Percentiles rank a stretch among this genome's conserved stretches.
Conservation (phyloP, 1,140 invertebrate genomes). For the Antheraea mylitta region DNA sequence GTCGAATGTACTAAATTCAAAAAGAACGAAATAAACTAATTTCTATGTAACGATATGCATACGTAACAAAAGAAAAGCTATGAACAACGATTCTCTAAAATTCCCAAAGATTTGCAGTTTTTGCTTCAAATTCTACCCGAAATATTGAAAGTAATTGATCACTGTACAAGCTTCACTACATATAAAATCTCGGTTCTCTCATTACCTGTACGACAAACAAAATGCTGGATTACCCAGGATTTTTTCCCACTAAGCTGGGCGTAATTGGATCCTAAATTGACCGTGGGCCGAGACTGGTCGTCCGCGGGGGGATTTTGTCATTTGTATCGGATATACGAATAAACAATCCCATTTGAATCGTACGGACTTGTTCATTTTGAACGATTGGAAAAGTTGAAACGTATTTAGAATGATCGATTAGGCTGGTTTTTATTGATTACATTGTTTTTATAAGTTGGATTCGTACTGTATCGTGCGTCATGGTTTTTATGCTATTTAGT, state of each 20-base stretch:
- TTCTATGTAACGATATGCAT: no score
- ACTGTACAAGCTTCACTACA: no score
- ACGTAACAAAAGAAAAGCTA: no score
- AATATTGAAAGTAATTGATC: no score
- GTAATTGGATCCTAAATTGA: conserved; percentile 74
- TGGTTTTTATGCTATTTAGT: no score
- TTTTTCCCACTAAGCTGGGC: conserved; percentile 67
- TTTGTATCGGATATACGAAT: conserved; percentile 30
- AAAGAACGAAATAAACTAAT: no score
- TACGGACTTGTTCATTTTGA: neutral
- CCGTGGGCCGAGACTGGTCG: conserved; percentile 41
- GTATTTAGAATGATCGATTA: neutral
- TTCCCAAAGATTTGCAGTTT: no score
- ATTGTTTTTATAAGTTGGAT: no score
- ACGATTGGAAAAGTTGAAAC: neutral
- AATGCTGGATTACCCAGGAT: conserved; percentile 58
- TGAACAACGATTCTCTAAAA: no score
- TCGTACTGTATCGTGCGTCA: no score
- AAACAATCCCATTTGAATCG: conserved; percentile 15
- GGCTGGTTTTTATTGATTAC: neutral
- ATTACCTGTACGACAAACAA: conserved; percentile 24
- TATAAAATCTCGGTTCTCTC: neutral
- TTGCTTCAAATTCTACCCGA: no score
- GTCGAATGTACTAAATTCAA: no score
- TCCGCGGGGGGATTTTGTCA: conserved; percentile 27